Evolutionary conservation across 2,797 vertebrate genomes (phyloP).

Genomic region (Champsocephalus esox): DNA sequence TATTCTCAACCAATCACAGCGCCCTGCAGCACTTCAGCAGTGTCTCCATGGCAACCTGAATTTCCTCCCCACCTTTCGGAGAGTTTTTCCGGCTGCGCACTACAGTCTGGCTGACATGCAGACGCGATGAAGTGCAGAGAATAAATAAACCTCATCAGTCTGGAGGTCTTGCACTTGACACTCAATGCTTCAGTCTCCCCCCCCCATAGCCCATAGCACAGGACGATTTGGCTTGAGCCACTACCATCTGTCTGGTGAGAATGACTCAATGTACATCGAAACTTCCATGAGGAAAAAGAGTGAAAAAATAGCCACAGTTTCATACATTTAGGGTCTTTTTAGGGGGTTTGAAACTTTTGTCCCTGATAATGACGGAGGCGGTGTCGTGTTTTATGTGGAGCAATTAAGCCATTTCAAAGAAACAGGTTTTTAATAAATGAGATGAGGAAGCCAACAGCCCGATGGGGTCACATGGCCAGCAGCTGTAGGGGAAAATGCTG

Average conservation of each 20-base stretch:
- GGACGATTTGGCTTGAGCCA: conserved; percentile 43
- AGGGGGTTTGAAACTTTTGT: background rate
- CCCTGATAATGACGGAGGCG: background rate
- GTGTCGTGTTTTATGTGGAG: background rate
- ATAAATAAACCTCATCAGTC: conserved; percentile 9
- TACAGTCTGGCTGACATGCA: conserved; percentile 29
- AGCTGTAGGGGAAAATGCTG: background rate
- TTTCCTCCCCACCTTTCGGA: conserved; percentile 33
- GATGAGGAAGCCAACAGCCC: background rate
- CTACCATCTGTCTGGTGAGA: conserved; percentile 29
- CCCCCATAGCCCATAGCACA: background rate
- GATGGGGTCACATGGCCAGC: background rate
- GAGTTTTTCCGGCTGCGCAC: conserved; percentile 31
- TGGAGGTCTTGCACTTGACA: background rate
- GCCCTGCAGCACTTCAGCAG: conserved; percentile 39
- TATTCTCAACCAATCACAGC: conserved; percentile 53
- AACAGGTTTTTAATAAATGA: background rate
- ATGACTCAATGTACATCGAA: background rate
- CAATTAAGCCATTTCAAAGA: background rate
- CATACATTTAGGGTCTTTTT: background rate
- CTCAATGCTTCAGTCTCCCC: conserved; percentile 14
- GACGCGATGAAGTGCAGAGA: conserved; percentile 16
- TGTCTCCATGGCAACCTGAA: conserved; percentile 73
- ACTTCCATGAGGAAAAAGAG: background rate
- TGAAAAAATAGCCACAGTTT: background rate